Percentiles rank a stretch among this genome's conserved stretches.
Conservation (phyloP, 2,113 vertebrate species). For the Carassius carassius region DNA sequence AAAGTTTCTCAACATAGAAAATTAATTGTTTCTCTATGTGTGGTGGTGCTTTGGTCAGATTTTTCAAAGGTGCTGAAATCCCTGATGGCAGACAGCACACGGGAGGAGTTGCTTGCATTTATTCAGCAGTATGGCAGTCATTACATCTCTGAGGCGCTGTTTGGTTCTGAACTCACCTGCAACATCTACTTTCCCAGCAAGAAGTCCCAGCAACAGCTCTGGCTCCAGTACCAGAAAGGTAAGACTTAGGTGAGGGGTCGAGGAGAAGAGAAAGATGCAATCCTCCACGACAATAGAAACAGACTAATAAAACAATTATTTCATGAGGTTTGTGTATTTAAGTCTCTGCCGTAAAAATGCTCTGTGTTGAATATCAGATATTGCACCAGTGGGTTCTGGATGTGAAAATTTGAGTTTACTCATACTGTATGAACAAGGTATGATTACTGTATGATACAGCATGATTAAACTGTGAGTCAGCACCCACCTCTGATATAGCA, state of each 20-base stretch:
- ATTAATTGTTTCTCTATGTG: background rate
- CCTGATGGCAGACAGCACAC: constrained; percentile 88
- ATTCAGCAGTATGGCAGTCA: constrained; percentile 92
- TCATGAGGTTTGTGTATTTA: background rate
- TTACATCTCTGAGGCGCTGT: constrained; percentile 92
- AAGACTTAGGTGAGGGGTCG: constrained; percentile 58
- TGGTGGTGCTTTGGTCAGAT: constrained; percentile 70
- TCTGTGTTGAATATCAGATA: background rate
- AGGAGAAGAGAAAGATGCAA: background rate
- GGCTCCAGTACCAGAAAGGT: constrained; percentile 99
- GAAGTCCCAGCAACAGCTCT: constrained; percentile 97
- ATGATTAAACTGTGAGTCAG: background rate
- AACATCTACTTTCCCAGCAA: constrained; percentile 97
- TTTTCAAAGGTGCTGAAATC: constrained; percentile 94
- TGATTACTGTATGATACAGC: background rate
- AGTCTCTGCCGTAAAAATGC: background rate
- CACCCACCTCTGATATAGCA: background rate
- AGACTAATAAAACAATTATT: background rate
- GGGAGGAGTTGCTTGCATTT: constrained; percentile 91
- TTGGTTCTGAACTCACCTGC: constrained; percentile 94
- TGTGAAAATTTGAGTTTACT: background rate
- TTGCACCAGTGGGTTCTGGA: background rate
- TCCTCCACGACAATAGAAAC: background rate
- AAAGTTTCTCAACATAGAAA: background rate
- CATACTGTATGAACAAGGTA: background rate